Evolutionary conservation across 2,888 invertebrate genomes (phyloP), one percentile per base, ranked within the genome.

Genomic region (Temnothorax rugatulus): DNA sequence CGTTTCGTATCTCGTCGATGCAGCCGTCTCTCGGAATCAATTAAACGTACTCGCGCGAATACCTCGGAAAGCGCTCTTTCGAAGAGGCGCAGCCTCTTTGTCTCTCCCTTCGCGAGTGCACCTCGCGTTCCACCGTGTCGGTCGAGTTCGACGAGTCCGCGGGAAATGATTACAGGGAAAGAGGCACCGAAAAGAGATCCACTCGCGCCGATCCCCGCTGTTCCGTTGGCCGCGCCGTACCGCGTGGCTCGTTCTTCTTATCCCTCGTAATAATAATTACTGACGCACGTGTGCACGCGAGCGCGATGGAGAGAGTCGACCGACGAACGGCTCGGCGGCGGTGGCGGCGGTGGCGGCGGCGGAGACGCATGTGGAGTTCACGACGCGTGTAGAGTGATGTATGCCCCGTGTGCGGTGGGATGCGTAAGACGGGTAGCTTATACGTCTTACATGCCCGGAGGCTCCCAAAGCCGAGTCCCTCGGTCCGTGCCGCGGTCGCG

Each of bases 341-440:
- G 38, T n/a, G 61, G 61, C 34, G 9, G 29, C 29, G 29, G 29
- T 3, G 29, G 34, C 34, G 34, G 34, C 63, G 81, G 54, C 34
- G 82, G 59, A 66, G 79, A 83, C 68, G 79, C 59, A 57, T 76
- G 77, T 59, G 79, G 88, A 87, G 84, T 90, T 91, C 87, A 88
- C 91, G 86, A 88, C 91, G 86, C 90, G 90, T 87, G 85, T 69
- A 75, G 87, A 91, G 91, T 92, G 92, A 92, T 91, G 92, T 91
- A 92, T 90, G 90, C 90, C 87, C 76, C 76, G 88, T 84, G 90
- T 89, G 91, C 85, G 87, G 89, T 88, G 84, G 87, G 90, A 91
- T 90, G 92, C 93, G 93, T 93, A 93, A 93, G 84, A 92, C 92
- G 57, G 91, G 93, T 81, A 92, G 93, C 91, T 90, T 91, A 87